Conservation (phyloP, 1,140 invertebrate species). For the Theocolax elegans region DNA sequence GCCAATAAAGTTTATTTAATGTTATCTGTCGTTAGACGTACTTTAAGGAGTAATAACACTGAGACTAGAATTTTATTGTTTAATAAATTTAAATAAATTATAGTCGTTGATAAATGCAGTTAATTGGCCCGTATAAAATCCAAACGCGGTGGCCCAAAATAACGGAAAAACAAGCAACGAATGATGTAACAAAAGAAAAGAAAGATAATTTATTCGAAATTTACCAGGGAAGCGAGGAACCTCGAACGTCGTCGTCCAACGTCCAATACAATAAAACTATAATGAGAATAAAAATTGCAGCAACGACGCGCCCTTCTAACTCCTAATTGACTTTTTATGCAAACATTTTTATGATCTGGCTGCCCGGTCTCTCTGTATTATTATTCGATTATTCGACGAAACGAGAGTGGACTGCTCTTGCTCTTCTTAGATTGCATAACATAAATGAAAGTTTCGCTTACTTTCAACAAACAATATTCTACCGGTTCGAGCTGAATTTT, state of each 20-base stretch:
- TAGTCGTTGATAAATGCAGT: too few relatives aligned
- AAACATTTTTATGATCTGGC: neutral
- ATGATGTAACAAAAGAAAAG: neutral
- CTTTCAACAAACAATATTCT: neutral
- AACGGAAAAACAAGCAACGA: too few relatives aligned
- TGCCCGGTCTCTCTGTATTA: neutral
- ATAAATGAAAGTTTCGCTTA: conserved; percentile 19
- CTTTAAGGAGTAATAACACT: too few relatives aligned
- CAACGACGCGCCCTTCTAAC: neutral
- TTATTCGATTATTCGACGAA: too few relatives aligned
- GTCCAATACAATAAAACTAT: neutral
- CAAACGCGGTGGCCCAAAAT: too few relatives aligned
- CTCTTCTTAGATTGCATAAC: neutral
- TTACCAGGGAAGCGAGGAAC: neutral
- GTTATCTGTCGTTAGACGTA: too few relatives aligned
- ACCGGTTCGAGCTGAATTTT: neutral
- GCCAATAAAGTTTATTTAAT: too few relatives aligned
- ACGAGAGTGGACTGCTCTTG: too few relatives aligned
- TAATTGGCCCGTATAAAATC: too few relatives aligned
- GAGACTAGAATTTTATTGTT: too few relatives aligned
- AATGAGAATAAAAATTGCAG: conserved; percentile 10
- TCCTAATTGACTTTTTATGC: conserved; percentile 21
- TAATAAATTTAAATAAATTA: too few relatives aligned
- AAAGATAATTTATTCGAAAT: conserved; percentile 3
- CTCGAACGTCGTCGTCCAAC: neutral